Evolutionary conservation across 1,140 invertebrate species (phyloP).

Genomic region (Atta colombica): DNA sequence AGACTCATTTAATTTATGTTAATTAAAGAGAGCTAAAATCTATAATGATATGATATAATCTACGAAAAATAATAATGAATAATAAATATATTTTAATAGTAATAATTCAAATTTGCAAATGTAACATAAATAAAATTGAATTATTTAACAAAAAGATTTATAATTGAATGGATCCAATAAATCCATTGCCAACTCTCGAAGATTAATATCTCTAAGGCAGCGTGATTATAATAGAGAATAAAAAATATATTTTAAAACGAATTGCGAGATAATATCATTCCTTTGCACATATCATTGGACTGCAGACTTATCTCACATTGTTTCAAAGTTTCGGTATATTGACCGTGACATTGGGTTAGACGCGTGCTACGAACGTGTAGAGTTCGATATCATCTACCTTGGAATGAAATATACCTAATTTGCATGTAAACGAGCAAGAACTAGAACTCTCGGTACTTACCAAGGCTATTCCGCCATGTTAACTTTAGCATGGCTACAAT

Average conservation of each 20-base stretch:
- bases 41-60: too few relatives aligned
- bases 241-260: neutral
- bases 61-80: too few relatives aligned
- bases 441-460: conserved; percentile 48
- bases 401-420: conserved; percentile 56
- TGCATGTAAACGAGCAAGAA: conserved; percentile 63
- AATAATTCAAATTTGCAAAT: too few relatives aligned
- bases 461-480: conserved; percentile 40
- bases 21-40: too few relatives aligned
- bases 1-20: too few relatives aligned
- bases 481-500: conserved; percentile 28
- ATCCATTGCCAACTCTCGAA: too few relatives aligned
- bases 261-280: neutral
- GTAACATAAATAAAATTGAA: too few relatives aligned
- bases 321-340: conserved; percentile 47
- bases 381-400: conserved; percentile 52
- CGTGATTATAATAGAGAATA: neutral
- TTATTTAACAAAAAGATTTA: too few relatives aligned
- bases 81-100: too few relatives aligned
- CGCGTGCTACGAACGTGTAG: conserved; percentile 20
- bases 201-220: neutral
- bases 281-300: neutral
- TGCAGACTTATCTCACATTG: neutral
- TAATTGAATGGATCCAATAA: too few relatives aligned
- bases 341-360: conserved; percentile 51